phyloP scores from a whole-genome alignment of 35 echinoderm and acorn worm species.

The Anneissia japonica region DNA sequence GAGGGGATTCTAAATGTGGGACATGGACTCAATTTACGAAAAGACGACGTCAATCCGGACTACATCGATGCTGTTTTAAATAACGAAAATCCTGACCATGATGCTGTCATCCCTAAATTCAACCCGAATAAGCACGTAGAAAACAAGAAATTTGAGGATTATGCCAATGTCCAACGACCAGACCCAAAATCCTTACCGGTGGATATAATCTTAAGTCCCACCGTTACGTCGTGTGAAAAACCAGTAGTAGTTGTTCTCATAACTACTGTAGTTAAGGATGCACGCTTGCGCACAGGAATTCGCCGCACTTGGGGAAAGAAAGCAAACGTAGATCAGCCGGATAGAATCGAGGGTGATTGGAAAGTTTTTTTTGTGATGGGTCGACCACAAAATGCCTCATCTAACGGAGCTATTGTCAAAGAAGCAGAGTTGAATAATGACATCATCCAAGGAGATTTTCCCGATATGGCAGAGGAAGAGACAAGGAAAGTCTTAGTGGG shows the following conservation, averaged over 20 bases:
- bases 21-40: not conserved
- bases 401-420: slow-evolving; percentile 11
- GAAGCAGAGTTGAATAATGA: slow-evolving; percentile 26
- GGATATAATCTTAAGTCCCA: slow-evolving; percentile 19
- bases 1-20: not conserved
- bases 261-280: slow-evolving; percentile 8
- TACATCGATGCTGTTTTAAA: slow-evolving; percentile 25
- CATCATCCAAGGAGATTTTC: slow-evolving; percentile 81
- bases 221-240: slow-evolving; percentile 4
- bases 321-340: not conserved
- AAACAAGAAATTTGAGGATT: not conserved
- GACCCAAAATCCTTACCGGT: slow-evolving; percentile 80
- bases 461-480: slow-evolving; percentile 47
- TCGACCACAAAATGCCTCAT: not conserved
- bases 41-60: slow-evolving; percentile 17
- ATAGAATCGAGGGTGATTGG: slow-evolving; percentile 27
- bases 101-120: slow-evolving; percentile 30
- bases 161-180: not conserved
- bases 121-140: slow-evolving; percentile 49
- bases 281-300: slow-evolving; percentile 30
- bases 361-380: slow-evolving; percentile 65
- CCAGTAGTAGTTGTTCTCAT: slow-evolving; percentile 59
- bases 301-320: slow-evolving; percentile 63
- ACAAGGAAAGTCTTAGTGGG: slow-evolving; percentile 72
- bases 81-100: slow-evolving; percentile 25